Base-by-base conservation (phyloP, 2,888 invertebrate genomes). In the Matsumyia berberina region DNA sequence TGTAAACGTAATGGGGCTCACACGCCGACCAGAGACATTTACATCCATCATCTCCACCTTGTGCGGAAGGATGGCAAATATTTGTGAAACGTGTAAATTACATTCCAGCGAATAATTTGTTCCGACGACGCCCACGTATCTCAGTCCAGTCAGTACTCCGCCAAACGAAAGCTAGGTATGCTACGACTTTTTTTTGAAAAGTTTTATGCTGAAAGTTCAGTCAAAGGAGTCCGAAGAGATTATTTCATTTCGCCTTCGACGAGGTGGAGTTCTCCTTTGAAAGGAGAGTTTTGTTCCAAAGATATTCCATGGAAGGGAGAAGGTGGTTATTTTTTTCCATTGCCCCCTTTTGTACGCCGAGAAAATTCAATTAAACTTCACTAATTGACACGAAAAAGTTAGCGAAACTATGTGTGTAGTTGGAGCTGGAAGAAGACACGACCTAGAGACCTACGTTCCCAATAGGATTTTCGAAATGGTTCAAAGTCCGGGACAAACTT, bases 331-430 rank as follows among this genome's bases (percentile, higher is more conserved):
- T 24, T 69, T 74, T 51, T 44, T 42, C 55, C 82, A 46, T 44
- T 19, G 24, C 37, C 53, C 44, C 55, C 57, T 57, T 77, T 66
- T 85, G 33, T 72, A 53, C 42, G 70, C 39, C 39, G 69, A 35
- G 74, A 64, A 85, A 80, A 85, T 85, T 85, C 85, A 85, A 85
- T 85, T 85, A 85, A 85, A 85, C 85, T 85, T 85, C 79, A 85
- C 80, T 85, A 85, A 85, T 85, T 85, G 85, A 85, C 85, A 85
- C 80, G 74, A 76, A 70, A 85, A 85, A 85, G 80, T 85, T 85
- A 37, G 70, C 58, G 64, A 39, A 85, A 85, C 85, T 85, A 15
- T 35, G n/a, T 55, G 15, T 29, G 39, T 60, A 39, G 57, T 33
- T 35, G 57, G 29, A 64, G 64, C 9, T 35, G 42, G 17, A 35